These are phyloP conservation scores for Archocentrus centrarchus DNA, from an alignment of 2,113 vertebrate genomes.

Conservation along the genomic window DNA sequence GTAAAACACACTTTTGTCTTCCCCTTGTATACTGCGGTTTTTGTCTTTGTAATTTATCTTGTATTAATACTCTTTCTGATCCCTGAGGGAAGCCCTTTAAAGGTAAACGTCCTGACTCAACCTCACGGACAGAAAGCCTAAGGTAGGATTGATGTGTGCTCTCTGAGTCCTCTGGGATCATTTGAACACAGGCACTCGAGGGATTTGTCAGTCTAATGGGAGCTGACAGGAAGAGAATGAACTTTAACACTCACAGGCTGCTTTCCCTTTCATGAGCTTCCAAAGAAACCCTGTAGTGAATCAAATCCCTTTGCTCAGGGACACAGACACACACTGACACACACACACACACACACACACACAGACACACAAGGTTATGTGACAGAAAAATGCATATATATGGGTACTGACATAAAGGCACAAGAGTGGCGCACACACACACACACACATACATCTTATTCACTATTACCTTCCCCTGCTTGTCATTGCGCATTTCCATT, in stretches of 20 bases:
- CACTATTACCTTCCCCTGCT: background rate
- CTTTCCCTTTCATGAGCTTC: conserved; percentile 71
- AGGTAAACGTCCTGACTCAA: conserved; percentile 28
- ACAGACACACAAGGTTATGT: background rate
- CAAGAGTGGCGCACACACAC: background rate
- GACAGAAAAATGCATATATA: conserved; percentile 7
- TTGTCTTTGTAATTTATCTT: background rate
- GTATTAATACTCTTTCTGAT: background rate
- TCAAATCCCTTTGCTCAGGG: conserved; percentile 32
- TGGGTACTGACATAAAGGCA: background rate
- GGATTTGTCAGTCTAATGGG: conserved; percentile 65
- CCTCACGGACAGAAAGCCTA: background rate
- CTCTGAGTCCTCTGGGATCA: conserved; percentile 28
- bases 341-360: background rate
- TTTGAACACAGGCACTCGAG: conserved; percentile 20
- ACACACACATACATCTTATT: background rate
- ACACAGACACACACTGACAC: conserved; percentile 1
- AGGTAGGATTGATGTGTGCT: conserved; percentile 39
- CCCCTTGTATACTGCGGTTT: background rate
- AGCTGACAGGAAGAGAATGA: conserved; percentile 61
- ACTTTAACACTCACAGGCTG: conserved; percentile 59
- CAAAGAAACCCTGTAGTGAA: conserved; percentile 49
- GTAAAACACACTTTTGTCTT: conserved; percentile 8
- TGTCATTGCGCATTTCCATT: conserved; percentile 25
- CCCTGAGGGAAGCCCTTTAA: background rate